Conservation (phyloP, 2,113 vertebrate species). For the Antidorcas marsupialis region DNA sequence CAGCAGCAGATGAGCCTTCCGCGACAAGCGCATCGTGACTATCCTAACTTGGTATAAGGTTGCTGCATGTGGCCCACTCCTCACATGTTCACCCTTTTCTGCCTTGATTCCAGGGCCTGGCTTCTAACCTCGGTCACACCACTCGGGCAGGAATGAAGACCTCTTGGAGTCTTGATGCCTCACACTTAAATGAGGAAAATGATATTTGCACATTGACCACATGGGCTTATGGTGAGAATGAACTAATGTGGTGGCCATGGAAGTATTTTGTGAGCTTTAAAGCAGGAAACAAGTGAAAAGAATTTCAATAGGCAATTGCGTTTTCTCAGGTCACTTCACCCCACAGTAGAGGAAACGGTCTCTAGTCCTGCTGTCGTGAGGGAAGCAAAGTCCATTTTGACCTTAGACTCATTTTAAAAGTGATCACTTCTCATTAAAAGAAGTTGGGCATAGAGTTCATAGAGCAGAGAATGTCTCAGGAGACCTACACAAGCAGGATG, state of each 20-base stretch:
- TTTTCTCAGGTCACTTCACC: not conserved
- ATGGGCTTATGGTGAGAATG: not conserved
- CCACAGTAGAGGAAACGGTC: not conserved
- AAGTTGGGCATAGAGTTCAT: not conserved
- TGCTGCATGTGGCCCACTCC: not conserved
- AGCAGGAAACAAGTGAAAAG: not conserved
- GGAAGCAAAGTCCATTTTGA: not conserved
- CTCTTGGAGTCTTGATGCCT: not conserved
- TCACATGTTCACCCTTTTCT: not conserved
- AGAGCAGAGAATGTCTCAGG: not conserved
- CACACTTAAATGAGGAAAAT: not conserved
- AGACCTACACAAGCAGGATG: not conserved
- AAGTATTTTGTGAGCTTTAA: not conserved
- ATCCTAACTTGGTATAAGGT: not conserved
- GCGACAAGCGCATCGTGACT: not conserved
- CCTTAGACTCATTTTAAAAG: not conserved
- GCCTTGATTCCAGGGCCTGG: not conserved
- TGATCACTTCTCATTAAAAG: slow-evolving; percentile 4
- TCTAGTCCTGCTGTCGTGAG: not conserved
- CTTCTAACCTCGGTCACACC: not conserved
- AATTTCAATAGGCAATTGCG: not conserved
- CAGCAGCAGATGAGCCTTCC: not conserved
- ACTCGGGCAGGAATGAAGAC: not conserved
- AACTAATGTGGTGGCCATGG: not conserved
- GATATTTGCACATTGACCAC: not conserved